Conservation (phyloP, 2,888 invertebrate genomes). For the Philonicus albiceps region DNA sequence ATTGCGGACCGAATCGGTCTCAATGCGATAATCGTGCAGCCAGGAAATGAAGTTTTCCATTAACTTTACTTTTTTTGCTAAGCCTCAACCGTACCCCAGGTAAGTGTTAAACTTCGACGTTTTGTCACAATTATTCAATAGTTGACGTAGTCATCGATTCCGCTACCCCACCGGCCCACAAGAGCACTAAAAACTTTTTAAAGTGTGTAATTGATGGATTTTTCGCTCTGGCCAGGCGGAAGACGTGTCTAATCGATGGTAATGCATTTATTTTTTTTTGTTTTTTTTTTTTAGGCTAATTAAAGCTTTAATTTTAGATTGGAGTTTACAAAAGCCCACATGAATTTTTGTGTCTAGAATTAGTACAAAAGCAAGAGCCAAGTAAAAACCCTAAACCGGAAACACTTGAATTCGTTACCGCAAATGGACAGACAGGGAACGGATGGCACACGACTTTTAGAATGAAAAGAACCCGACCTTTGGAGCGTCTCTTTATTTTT, state of each 20-base stretch:
- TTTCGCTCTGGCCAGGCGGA: background rate
- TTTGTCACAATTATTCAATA: background rate
- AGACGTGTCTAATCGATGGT: background rate
- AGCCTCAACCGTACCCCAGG: background rate
- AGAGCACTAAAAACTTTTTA: background rate
- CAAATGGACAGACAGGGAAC: background rate
- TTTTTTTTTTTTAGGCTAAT: background rate
- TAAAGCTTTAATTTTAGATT: background rate
- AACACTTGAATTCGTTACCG: background rate
- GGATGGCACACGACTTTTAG: background rate
- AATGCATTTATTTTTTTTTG: too few species aligned
- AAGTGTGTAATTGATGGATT: background rate
- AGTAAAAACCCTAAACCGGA: background rate
- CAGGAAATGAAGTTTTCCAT: background rate
- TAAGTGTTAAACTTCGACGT: background rate
- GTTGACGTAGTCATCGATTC: too few species aligned
- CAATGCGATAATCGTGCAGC: background rate
- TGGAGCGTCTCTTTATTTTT: background rate
- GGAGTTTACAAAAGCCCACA: background rate
- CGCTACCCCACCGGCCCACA: background rate
- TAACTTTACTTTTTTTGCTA: background rate
- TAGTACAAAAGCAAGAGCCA: background rate
- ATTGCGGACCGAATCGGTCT: background rate
- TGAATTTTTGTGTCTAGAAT: background rate
- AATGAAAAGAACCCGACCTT: background rate